Evolutionary conservation across 2,113 vertebrate genomes (phyloP).

Genomic region (Callionymus lyra): DNA sequence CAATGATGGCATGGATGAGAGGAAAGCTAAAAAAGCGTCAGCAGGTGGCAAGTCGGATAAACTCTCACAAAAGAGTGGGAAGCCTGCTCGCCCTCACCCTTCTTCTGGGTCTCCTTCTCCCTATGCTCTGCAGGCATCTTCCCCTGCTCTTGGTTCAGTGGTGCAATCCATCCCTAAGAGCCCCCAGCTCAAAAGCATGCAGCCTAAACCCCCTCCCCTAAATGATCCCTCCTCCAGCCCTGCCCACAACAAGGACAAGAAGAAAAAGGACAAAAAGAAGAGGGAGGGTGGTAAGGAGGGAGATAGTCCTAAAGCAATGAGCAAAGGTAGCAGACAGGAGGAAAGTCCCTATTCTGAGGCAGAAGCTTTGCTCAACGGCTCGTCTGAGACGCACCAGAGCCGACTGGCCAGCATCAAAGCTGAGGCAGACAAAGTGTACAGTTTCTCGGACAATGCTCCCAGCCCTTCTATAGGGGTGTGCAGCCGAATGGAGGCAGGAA

Average conservation of each 20-base stretch:
- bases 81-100: conserved; percentile 73
- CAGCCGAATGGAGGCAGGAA: conserved; percentile 74
- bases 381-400: conserved; percentile 83
- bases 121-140: conserved; percentile 66
- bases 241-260: conserved; percentile 85
- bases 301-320: conserved; percentile 76
- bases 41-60: conserved; percentile 75
- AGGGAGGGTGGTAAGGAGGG: conserved; percentile 76
- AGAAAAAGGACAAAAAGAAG: conserved; percentile 97
- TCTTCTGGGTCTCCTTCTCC: conserved; percentile 66
- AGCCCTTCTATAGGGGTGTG: conserved; percentile 82
- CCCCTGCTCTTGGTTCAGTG: conserved; percentile 71
- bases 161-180: conserved; percentile 86
- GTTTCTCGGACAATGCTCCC: conserved; percentile 89
- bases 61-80: conserved; percentile 76
- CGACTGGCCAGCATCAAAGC: conserved; percentile 93
- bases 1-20: conserved; percentile 86
- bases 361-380: conserved; percentile 81
- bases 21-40: conserved; percentile 72
- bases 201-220: conserved; percentile 79
- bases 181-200: conserved; percentile 85
- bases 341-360: conserved; percentile 81
- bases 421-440: conserved; percentile 93
- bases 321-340: conserved; percentile 73
- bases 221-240: conserved; percentile 83